Base-by-base conservation (phyloP, 92 coral and sea anemone species). In the Palythoa heliodiscus region DNA sequence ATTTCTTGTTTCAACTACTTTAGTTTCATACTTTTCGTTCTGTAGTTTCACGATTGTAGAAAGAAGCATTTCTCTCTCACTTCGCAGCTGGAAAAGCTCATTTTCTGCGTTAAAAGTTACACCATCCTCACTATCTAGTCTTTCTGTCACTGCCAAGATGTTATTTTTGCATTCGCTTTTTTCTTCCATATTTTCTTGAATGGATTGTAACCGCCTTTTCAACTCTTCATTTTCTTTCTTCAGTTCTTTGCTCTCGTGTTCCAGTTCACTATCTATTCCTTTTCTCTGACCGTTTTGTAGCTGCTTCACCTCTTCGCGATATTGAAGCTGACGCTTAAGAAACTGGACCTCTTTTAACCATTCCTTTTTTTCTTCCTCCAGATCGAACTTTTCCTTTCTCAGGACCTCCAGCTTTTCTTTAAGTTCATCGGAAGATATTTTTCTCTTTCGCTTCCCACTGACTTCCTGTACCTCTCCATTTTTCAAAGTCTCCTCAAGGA, bases 1-100 rank as follows among this genome's bases (percentile, higher is more conserved):
- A 70, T 89, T 91, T 15, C 78, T 47, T 38, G 86, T 67, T 60
- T 69, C 71, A 48, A 35, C 71, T n/a, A 40, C 58, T 73, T 73
- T 53, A 43, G 89, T 77, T 50, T 39, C 87, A 40, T 66, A 83
- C 25, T 76, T 83, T 53, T 94, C 93, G 57, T 82, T 88, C 64
- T 94, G 98, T 77, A 92, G 88, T 83, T 87, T 87, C 88, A 87
- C 82, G 23, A 94, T 86, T 11, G 98, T 90, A 39, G 95, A 87
- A 55, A 94, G 92, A n/a, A 94, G 89, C 54, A 94, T 91, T 76
- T 94, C 92, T 64, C 98, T 86, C 72, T 94, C 98, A 73, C 71
- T 92, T 69, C 92, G 83, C 20, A 94, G 67, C 23, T 88, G 85
- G 13, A 72, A 93, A 22, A 92, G 86, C n/a, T 94, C 95, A 0